Conservation (phyloP, 1,140 invertebrate genomes). For the Halictus rubicundus region DNA sequence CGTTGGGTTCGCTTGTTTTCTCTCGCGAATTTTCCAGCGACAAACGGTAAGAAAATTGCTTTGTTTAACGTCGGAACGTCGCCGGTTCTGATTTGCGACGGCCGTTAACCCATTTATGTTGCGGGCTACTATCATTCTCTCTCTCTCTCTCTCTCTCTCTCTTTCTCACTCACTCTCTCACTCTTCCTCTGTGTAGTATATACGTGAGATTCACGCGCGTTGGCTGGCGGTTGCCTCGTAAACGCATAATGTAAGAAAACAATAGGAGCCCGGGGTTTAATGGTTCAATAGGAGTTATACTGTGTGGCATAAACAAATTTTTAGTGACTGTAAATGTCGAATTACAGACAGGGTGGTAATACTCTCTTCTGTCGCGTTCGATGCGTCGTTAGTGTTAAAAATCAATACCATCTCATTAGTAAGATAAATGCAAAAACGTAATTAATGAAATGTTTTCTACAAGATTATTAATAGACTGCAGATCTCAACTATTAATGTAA, state of each 20-base stretch:
- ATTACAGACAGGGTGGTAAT: background rate
- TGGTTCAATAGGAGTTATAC: background rate
- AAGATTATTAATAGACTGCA: too few relatives aligned
- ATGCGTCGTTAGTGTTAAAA: too few relatives aligned
- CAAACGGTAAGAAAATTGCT: constrained; percentile 13
- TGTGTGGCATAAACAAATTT: background rate
- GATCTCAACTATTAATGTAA: too few relatives aligned
- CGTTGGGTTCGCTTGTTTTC: background rate
- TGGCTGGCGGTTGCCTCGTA: background rate
- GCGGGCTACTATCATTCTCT: background rate
- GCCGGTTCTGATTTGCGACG: background rate
- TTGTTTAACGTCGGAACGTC: background rate
- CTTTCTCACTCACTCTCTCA: too few relatives aligned
- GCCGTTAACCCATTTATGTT: background rate
- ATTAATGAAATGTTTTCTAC: too few relatives aligned
- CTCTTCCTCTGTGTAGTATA: background rate
- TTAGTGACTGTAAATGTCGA: background rate
- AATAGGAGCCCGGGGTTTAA: background rate
- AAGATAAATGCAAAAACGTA: too few relatives aligned
- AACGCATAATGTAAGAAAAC: background rate
- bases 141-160: too few relatives aligned
- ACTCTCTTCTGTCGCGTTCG: background rate
- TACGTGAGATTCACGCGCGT: background rate
- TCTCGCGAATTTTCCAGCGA: background rate
- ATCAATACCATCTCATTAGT: too few relatives aligned